Conservation (phyloP, 2,797 vertebrate genomes). For the Otus scops region DNA sequence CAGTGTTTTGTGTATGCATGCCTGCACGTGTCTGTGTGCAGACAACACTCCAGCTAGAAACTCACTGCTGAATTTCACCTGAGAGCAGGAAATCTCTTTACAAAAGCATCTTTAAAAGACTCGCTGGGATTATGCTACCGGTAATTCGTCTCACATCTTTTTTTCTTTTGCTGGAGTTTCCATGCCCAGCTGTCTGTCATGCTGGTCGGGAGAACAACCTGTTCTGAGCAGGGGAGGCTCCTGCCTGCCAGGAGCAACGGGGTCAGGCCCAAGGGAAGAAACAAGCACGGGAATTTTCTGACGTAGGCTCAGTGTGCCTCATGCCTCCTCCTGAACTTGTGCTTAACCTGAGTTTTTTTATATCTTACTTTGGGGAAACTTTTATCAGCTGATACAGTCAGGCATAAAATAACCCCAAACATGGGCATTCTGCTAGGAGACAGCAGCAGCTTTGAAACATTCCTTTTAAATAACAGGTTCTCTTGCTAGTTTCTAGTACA, state of each 20-base stretch:
- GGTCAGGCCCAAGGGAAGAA: constrained; percentile 13
- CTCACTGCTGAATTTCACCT: background rate
- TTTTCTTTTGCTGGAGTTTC: background rate
- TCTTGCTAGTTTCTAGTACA: background rate
- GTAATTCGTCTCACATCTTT: background rate
- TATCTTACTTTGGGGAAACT: constrained; percentile 38
- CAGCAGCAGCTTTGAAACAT: background rate
- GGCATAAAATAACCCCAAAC: constrained; percentile 39
- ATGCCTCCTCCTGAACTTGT: constrained; percentile 12
- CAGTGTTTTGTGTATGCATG: accelerated
- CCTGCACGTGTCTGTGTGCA: accelerated
- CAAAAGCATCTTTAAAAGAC: background rate
- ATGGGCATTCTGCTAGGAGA: constrained; percentile 2
- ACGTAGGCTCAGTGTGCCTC: background rate
- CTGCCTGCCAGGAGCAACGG: background rate
- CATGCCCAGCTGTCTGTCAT: accelerated
- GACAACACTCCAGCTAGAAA: background rate
- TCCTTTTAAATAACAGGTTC: background rate
- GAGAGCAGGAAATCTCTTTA: background rate
- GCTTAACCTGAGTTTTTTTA: constrained; percentile 59
- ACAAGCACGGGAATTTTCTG: background rate
- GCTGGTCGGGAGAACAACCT: background rate
- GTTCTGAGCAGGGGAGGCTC: background rate
- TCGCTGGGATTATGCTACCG: background rate
- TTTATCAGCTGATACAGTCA: constrained; percentile 13